phyloP scores from a whole-genome alignment of 2,113 vertebrate species.

The Silurus asotus region DNA sequence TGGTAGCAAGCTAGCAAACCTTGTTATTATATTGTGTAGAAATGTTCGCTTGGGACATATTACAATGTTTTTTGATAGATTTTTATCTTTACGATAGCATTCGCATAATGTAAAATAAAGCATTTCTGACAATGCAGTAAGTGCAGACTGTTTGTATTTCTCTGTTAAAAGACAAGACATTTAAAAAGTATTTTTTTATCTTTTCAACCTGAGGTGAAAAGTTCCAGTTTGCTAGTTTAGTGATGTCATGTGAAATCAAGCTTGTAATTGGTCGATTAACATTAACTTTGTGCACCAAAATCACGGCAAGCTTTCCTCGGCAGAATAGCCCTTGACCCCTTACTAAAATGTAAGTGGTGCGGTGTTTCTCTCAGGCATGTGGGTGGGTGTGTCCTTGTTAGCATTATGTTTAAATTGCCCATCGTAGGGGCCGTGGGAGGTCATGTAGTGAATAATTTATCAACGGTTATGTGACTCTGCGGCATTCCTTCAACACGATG shows the following conservation, averaged over 20 bases:
- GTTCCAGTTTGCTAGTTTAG: not conserved
- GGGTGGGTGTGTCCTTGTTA: conserved; percentile 16
- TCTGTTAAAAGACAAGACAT: not conserved
- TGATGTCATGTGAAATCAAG: conserved; percentile 12
- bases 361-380: not conserved
- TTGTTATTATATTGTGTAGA: not conserved
- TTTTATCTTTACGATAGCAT: not conserved
- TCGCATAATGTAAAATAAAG: not conserved
- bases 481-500: conserved; percentile 32
- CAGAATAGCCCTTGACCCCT: conserved; percentile 41
- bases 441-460: conserved; percentile 48
- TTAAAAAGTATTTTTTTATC: not conserved
- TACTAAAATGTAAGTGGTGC: conserved; percentile 10
- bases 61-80: not conserved
- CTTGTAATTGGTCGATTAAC: not conserved
- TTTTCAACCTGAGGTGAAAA: not conserved
- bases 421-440: conserved; percentile 23
- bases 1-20: conserved; percentile 7
- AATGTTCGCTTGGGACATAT: not conserved
- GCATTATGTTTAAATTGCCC: conserved; percentile 26
- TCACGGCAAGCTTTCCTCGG: not conserved
- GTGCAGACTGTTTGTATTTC: too few relatives aligned
- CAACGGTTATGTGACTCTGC: conserved; percentile 31
- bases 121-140: not conserved
- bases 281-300: not conserved